A percentile compares a stretch with the other conserved stretches of the same genome.
Conservation (phyloP, 2,888 invertebrate species). For the Chrysotoxum bicinctum region DNA sequence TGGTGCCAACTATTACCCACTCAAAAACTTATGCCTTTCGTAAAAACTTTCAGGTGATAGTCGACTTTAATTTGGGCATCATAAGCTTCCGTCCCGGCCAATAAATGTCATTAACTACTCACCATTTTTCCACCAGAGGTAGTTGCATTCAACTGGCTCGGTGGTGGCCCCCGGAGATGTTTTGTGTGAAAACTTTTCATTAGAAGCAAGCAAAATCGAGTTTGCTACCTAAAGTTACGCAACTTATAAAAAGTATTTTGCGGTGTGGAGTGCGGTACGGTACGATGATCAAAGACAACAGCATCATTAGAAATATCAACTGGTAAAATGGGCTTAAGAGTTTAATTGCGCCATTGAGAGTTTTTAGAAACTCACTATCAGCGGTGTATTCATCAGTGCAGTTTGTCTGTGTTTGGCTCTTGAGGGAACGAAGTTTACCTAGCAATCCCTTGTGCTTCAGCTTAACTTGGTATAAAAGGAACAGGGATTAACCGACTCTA, state of each 20-base stretch:
- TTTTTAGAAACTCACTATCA: constrained; percentile 44
- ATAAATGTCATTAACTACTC: constrained; percentile 61
- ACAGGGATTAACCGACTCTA: constrained; percentile 5
- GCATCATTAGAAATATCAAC: constrained; percentile 71
- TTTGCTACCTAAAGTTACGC: constrained; percentile 44
- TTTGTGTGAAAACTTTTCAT: constrained; percentile 64
- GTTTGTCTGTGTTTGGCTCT: constrained; percentile 2
- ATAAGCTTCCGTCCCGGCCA: constrained; percentile 64
- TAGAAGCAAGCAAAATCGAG: constrained; percentile 37
- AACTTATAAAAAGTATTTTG: background rate
- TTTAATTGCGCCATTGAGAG: constrained; percentile 70
- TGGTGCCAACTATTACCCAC: constrained; percentile 43
- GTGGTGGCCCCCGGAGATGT: constrained; percentile 23
- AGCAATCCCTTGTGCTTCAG: constrained; percentile 8
- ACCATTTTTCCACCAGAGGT: background rate
- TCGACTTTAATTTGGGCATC: constrained; percentile 67
- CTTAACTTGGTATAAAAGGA: constrained; percentile 22
- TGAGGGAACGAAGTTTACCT: constrained; percentile 10
- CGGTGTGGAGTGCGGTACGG: background rate
- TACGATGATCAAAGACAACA: constrained; percentile 2
- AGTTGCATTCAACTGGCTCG: constrained; percentile 7
- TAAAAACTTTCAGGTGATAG: constrained; percentile 66
- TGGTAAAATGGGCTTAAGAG: constrained; percentile 70
- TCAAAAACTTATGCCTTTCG: constrained; percentile 42
- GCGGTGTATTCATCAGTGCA: constrained; percentile 9